A percentile compares a stretch with the other conserved stretches of the same genome.
These are phyloP conservation scores for Ostrea denselamellosa DNA, from an alignment of 1,140 invertebrate species.

Conservation along the genomic window DNA sequence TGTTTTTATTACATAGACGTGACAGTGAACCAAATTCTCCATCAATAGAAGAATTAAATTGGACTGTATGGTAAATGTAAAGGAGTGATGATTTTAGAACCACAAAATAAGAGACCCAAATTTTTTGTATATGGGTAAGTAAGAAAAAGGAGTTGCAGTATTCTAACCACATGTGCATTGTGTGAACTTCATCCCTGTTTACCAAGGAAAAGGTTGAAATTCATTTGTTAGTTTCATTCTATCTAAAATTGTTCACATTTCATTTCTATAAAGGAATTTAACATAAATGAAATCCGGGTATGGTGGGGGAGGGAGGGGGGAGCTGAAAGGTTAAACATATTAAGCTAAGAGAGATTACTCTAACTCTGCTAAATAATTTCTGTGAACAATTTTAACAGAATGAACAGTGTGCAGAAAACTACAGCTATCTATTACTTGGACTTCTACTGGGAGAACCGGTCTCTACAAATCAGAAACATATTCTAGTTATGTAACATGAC, in stretches of 20 bases:
- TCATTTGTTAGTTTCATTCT: background rate
- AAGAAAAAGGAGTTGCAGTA: background rate
- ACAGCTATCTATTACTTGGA: slow-evolving; percentile 32
- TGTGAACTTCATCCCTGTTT: background rate
- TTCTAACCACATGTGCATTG: background rate
- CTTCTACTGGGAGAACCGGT: background rate
- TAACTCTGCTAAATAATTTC: background rate
- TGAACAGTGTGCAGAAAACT: background rate
- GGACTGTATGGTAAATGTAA: too few species aligned
- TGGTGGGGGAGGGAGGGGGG: too few species aligned
- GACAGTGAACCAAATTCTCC: too few species aligned
- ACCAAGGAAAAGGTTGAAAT: background rate
- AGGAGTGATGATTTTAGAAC: too few species aligned
- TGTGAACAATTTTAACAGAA: background rate
- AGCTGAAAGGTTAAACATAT: too few species aligned
- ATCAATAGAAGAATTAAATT: too few species aligned
- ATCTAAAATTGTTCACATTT: background rate
- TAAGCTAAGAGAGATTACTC: background rate
- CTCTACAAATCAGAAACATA: slow-evolving; percentile 16
- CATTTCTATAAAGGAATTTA: background rate
- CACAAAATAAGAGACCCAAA: too few species aligned
- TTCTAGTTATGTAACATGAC: background rate
- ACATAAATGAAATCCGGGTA: too few species aligned
- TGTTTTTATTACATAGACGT: too few species aligned
- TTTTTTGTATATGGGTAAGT: too few species aligned